Evolutionary conservation across 2,797 vertebrate genomes (phyloP), one percentile per base, ranked within the genome.

Genomic region (Hypotaenidia philippensis): DNA sequence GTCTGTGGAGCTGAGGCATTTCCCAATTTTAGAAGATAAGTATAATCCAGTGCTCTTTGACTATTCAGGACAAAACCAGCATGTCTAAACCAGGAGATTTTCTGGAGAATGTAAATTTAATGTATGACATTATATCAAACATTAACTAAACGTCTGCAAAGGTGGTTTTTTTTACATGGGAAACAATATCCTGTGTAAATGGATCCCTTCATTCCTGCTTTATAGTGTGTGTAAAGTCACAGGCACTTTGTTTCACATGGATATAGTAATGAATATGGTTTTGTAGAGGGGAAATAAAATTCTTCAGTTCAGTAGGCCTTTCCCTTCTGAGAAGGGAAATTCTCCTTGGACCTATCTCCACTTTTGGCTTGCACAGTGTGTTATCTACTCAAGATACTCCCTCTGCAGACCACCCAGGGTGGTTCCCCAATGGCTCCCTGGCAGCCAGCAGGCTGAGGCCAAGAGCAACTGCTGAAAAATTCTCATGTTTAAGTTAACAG

Each of bases 171-270:
- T 65, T 65, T 14, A 89, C 75, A 64, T 74, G 60, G 26, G 61
- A 89, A 95, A 92, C 52, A 87, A 87, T 83, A 91, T 92, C 82
- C 61, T 87, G 38, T 87, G 90, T 65, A 91, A 91, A 83, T 44
- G 50, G 72, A 96, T 91, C 64, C 55, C 69, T 85, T 87, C 78
- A 71, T 57, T 64, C 82, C 53, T 75, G 11, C 34, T 91, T 91
- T 75, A 92, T n/a, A 78, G 84, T 5, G 18, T 83, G 36, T 52
- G n/a, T 92, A 75, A 92, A 91, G 81, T 95, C 70, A 71, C 68
- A 91, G 76, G 60, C 68, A 55, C 71, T 93, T 94, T 44, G 57
- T 81, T 93, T 92, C 81, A 69, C 47, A 31, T 78, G 82, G 27
- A 44, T 71, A 45, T 65, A 77, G 45, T 47, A 70, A 80, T 3